Conservation (phyloP, 2,113 vertebrate genomes). For the Chrysochloris asiatica region DNA sequence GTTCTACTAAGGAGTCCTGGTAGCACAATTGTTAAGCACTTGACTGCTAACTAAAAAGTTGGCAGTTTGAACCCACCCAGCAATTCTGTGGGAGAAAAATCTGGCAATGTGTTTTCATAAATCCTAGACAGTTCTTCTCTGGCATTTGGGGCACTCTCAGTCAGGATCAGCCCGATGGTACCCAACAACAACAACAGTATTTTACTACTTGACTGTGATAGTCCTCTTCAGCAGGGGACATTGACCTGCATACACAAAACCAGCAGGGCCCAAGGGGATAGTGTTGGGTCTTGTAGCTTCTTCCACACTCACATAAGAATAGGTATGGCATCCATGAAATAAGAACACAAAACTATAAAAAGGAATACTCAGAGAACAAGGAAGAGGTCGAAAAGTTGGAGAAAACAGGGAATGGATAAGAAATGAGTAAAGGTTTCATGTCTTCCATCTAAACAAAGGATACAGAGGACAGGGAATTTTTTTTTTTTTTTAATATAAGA, state of each 20-base stretch:
- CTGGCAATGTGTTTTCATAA: too few species aligned
- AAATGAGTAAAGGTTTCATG: not conserved
- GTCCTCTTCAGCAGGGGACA: not conserved
- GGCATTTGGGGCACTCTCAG: not conserved
- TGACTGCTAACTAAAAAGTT: not conserved
- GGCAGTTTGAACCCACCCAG: not conserved
- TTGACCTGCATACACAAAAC: not conserved
- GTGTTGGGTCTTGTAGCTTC: not conserved
- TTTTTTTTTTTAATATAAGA: constrained; percentile 11
- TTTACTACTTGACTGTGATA: too few species aligned
- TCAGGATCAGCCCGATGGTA: not conserved
- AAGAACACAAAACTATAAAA: not conserved
- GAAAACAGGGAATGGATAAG: not conserved
- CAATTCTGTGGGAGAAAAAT: too few species aligned
- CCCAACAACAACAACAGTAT: not conserved
- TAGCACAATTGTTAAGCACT: not conserved
- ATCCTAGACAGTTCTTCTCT: not conserved
- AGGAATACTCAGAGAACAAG: not conserved
- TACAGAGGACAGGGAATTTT: not conserved
- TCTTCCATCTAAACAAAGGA: not conserved
- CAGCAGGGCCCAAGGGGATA: not conserved
- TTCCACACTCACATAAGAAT: not conserved
- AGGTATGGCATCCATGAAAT: not conserved
- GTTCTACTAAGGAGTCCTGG: too few species aligned
- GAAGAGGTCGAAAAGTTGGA: not conserved